Evolutionary conservation across 1,140 invertebrate genomes (phyloP).

Genomic region (Neodiprion fabricii): DNA sequence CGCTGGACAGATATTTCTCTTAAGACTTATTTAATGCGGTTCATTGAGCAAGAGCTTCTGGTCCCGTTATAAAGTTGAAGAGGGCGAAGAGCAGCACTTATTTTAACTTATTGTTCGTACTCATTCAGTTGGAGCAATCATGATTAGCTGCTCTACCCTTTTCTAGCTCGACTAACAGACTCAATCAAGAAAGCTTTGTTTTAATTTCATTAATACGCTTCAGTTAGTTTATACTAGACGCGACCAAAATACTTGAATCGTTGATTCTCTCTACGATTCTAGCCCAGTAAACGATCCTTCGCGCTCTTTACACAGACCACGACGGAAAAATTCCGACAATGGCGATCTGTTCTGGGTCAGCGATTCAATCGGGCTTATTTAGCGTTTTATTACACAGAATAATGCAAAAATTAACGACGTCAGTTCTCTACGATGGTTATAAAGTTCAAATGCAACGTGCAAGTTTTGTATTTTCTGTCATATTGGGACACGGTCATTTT

Average conservation of each 20-base stretch:
- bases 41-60: too few relatives aligned
- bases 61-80: background rate
- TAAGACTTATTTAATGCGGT: too few relatives aligned
- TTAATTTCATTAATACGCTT: conserved; percentile 4
- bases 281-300: too few relatives aligned
- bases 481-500: too few relatives aligned
- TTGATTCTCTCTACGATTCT: background rate
- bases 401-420: too few relatives aligned
- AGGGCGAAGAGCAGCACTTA: background rate
- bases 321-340: background rate
- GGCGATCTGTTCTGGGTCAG: background rate
- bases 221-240: background rate
- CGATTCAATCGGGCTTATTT: background rate
- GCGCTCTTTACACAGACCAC: background rate
- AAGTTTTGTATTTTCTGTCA: too few relatives aligned
- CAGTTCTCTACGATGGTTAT: too few relatives aligned
- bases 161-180: background rate
- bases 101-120: too few relatives aligned
- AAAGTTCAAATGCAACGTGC: too few relatives aligned
- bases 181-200: background rate
- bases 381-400: too few relatives aligned
- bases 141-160: background rate
- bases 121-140: background rate
- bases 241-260: background rate
- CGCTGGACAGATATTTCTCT: background rate